Conservation (phyloP, 2,797 vertebrate species). For the Babyrousa celebensis region DNA sequence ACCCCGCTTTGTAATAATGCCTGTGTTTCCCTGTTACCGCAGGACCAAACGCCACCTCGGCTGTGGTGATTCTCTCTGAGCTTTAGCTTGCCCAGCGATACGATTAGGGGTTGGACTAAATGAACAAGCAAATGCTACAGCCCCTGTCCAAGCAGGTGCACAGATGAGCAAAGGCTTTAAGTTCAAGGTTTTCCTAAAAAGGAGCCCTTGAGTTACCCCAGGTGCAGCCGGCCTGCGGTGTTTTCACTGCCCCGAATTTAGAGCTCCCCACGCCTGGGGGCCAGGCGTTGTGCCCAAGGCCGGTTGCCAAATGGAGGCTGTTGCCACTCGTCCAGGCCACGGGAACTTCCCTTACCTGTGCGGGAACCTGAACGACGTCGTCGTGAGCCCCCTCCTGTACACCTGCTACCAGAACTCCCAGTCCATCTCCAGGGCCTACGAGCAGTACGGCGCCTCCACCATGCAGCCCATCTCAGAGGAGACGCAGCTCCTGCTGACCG, state of each 20-base stretch:
- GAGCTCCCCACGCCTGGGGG: fast-evolving
- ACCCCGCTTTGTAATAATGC: fast-evolving
- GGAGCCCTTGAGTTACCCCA: no score
- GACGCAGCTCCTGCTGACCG: conserved; percentile 98
- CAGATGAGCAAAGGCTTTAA: no score
- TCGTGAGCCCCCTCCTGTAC: conserved; percentile 96
- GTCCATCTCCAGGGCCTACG: conserved; percentile 95
- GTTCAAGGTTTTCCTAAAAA: not conserved
- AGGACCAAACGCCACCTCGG: not conserved
- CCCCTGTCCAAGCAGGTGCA: no score
- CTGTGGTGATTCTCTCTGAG: no score
- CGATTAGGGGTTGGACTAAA: not conserved
- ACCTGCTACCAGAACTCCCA: conserved; percentile 97
- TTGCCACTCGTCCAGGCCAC: conserved; percentile 93
- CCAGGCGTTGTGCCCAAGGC: fast-evolving
- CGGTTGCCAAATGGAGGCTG: fast-evolving
- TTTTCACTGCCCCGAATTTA: fast-evolving
- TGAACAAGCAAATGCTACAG: not conserved
- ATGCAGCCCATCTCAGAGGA: conserved; percentile 97
- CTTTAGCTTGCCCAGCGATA: not conserved
- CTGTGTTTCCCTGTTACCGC: fast-evolving
- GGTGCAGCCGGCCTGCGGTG: fast-evolving
- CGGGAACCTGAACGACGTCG: conserved; percentile 96
- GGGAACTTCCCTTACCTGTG: conserved; percentile 96
- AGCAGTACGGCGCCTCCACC: conserved; percentile 94